Evolutionary conservation across 2,888 invertebrate genomes (phyloP).

Genomic region (Pinctada fucata): DNA sequence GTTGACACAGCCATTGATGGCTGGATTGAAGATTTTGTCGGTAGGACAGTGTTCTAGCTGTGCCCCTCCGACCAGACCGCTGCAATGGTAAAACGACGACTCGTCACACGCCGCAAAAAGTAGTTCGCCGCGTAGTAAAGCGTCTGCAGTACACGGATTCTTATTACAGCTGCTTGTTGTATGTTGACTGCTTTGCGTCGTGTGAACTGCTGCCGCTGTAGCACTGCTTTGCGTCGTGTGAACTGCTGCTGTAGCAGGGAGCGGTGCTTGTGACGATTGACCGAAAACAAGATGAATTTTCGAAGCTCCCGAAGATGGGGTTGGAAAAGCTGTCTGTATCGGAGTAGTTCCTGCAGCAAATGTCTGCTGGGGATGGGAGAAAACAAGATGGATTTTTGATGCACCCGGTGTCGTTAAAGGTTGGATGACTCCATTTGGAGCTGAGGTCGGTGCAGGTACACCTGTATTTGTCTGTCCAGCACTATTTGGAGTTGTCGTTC

Average conservation of each 20-base stretch:
- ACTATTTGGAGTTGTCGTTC: neutral
- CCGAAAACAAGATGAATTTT: neutral
- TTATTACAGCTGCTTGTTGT: slow-evolving; percentile 9
- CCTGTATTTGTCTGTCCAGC: neutral
- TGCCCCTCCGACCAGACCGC: neutral
- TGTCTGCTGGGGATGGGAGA: neutral
- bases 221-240: neutral
- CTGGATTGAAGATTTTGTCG: slow-evolving; percentile 23
- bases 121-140: neutral
- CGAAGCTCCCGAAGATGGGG: neutral
- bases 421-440: neutral
- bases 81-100: slow-evolving; percentile 16
- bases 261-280: neutral
- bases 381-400: neutral
- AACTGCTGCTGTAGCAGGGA: slow-evolving; percentile 8
- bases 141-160: slow-evolving; percentile 17
- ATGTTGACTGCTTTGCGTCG: neutral
- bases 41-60: slow-evolving; percentile 3
- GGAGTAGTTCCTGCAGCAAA: neutral
- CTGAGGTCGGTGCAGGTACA: neutral
- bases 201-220: neutral
- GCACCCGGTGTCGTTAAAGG: neutral
- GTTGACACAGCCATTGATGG: slow-evolving; percentile 25
- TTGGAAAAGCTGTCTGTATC: neutral
- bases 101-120: slow-evolving; percentile 24